phyloP scores from a whole-genome alignment of 92 coral and sea anemone species.

The Meandrina meandrites region DNA sequence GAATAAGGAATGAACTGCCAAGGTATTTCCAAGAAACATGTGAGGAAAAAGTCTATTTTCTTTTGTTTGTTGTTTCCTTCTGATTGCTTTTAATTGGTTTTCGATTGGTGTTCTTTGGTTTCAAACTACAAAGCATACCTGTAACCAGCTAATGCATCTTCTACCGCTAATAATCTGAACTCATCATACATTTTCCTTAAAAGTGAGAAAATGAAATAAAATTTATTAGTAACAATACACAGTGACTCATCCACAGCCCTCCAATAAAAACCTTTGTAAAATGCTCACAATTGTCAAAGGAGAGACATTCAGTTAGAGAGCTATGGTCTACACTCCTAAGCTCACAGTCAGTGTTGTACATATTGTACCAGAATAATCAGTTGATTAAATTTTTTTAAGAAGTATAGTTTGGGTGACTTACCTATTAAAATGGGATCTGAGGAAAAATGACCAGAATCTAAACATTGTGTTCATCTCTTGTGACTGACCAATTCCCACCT shows the following conservation, averaged over 20 bases:
- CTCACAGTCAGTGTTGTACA: background rate
- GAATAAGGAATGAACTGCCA: too few relatives aligned
- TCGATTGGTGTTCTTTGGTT: too few relatives aligned
- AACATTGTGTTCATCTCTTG: conserved; percentile 96
- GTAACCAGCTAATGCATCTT: conserved; percentile 94
- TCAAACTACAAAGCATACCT: conserved; percentile 48
- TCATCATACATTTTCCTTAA: conserved; percentile 94
- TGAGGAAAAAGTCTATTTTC: too few relatives aligned
- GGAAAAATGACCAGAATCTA: conserved; percentile 98
- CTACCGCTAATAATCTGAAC: conserved; percentile 82
- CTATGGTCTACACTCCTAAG: background rate
- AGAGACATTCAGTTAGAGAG: background rate
- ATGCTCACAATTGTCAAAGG: background rate
- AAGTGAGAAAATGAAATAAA: background rate
- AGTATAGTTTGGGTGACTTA: conserved; percentile 25
- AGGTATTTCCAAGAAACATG: background rate
- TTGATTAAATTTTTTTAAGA: background rate
- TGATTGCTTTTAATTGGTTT: too few relatives aligned
- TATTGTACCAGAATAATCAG: too few relatives aligned
- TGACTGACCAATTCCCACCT: conserved; percentile 95
- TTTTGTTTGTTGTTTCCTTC: too few relatives aligned
- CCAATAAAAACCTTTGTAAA: background rate
- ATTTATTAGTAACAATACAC: background rate
- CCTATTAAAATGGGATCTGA: conserved; percentile 93
- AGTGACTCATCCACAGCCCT: background rate